Evolutionary conservation across 2,797 vertebrate genomes (phyloP).

Genomic region (Pygocentrus nattereri): DNA sequence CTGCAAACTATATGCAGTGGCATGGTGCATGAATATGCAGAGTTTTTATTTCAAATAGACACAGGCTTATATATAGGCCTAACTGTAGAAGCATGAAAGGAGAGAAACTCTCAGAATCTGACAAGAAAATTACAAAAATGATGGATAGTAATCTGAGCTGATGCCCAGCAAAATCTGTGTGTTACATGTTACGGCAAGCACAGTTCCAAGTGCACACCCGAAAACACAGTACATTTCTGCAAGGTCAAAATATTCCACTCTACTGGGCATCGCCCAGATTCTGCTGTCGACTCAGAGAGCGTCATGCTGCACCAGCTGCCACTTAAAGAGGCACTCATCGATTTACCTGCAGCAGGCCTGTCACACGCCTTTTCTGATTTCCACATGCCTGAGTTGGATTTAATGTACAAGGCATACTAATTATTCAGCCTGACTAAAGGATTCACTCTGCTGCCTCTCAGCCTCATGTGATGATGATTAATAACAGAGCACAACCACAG

Average conservation of each 20-base stretch:
- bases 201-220: neutral
- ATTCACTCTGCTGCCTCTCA: neutral
- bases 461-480: neutral
- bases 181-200: neutral
- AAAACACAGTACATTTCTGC: slow-evolving; percentile 3
- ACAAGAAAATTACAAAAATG: neutral
- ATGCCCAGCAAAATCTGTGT: neutral
- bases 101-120: neutral
- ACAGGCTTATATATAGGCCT: neutral
- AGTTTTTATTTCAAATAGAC: neutral
- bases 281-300: neutral
- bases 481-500: neutral
- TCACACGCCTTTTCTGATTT: slow-evolving; percentile 10
- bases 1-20: too few species aligned
- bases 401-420: neutral
- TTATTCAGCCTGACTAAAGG: neutral
- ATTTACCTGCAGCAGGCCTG: slow-evolving; percentile 18
- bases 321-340: slow-evolving; percentile 14
- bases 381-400: slow-evolving; percentile 8
- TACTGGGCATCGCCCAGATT: neutral
- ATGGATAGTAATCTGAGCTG: neutral
- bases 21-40: neutral
- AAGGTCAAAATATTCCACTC: slow-evolving; percentile 37
- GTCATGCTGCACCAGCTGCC: slow-evolving; percentile 24
- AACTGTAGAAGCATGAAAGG: neutral